phyloP scores from a whole-genome alignment of 1,140 invertebrate species.

The Drosophila jambulina region DNA sequence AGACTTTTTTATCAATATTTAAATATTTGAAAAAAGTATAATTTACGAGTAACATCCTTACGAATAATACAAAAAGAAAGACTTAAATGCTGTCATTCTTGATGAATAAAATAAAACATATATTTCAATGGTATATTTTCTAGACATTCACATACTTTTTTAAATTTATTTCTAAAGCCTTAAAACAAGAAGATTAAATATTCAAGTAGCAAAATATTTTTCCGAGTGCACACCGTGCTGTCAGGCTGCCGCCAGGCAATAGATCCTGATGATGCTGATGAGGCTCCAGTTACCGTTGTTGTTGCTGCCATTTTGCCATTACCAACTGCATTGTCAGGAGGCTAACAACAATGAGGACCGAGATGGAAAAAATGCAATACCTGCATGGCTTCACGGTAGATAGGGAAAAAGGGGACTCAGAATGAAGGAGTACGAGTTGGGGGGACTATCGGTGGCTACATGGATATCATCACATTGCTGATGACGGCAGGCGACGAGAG shows the following conservation, averaged over 20 bases:
- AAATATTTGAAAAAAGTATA: background rate
- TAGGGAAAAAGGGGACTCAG: background rate
- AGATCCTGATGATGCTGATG: slow-evolving; percentile 53
- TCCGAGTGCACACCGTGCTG: slow-evolving; percentile 14
- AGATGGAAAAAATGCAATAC: slow-evolving; percentile 20
- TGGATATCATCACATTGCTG: slow-evolving; percentile 47
- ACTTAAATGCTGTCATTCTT: no score
- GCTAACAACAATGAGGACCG: slow-evolving; percentile 21
- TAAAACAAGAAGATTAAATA: no score
- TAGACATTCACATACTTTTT: no score
- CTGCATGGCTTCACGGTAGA: slow-evolving; percentile 1
- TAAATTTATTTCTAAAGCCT: no score
- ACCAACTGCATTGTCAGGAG: slow-evolving; percentile 39
- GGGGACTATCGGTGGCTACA: background rate
- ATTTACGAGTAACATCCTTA: no score
- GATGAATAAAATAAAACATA: no score
- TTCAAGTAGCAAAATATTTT: background rate
- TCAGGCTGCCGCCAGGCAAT: slow-evolving; percentile 27
- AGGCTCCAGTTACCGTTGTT: slow-evolving; percentile 40
- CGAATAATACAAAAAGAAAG: no score
- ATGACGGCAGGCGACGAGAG: slow-evolving; percentile 33
- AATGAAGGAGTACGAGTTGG: background rate
- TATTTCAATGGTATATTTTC: no score
- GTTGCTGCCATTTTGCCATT: slow-evolving; percentile 40
- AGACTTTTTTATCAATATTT: background rate